Conservation (phyloP, 1,140 invertebrate genomes). For the Lamellibrachia luymesi region DNA sequence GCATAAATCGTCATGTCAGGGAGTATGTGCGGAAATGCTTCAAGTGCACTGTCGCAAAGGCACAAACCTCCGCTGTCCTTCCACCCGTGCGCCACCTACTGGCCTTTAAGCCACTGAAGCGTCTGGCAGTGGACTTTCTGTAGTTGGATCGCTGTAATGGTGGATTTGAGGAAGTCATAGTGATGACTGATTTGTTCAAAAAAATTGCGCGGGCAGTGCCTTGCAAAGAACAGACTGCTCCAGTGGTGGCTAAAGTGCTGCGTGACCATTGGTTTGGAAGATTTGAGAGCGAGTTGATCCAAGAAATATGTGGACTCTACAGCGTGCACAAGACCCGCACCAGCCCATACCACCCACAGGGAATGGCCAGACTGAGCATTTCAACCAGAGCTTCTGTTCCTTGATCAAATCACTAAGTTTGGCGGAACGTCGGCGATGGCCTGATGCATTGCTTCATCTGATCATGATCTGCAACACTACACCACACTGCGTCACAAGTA, state of each 20-base stretch:
- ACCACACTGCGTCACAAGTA: no score
- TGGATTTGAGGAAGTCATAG: conserved; percentile 39
- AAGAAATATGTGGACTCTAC: no score
- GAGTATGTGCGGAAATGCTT: neutral
- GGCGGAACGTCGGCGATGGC: no score
- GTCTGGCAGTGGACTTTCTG: no score
- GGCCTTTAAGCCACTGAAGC: neutral
- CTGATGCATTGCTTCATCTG: no score
- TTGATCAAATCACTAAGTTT: neutral
- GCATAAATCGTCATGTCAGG: no score
- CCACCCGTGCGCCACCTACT: no score
- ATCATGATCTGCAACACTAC: no score
- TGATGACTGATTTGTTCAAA: conserved; percentile 52
- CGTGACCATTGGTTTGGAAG: conserved; percentile 45
- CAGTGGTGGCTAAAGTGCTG: conserved; percentile 42
- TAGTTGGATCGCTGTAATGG: neutral
- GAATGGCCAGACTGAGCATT: conserved; percentile 36
- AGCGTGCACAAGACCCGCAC: conserved; percentile 30
- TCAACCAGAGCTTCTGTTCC: conserved; percentile 39
- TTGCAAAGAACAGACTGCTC: neutral
- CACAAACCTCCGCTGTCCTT: no score
- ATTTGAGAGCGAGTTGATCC: conserved; percentile 35
- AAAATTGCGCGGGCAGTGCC: conserved; percentile 51
- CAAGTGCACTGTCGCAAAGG: no score
- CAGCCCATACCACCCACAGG: conserved; percentile 35